Evolutionary conservation across 2,797 vertebrate genomes (phyloP), one percentile per base, ranked within the genome.

Genomic region (Thamnophis elegans): DNA sequence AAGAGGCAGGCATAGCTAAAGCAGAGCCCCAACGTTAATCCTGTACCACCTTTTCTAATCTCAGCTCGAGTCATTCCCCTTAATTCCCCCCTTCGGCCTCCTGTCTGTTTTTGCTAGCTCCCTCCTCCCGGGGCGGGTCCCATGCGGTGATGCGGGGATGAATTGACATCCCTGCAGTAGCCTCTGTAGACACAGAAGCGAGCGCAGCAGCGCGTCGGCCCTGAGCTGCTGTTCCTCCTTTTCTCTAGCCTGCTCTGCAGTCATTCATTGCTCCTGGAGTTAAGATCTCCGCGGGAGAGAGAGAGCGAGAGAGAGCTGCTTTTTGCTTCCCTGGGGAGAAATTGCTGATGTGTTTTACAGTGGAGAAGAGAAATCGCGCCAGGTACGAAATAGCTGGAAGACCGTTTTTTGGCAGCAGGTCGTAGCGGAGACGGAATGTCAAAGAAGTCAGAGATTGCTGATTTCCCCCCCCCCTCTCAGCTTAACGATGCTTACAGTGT

Each of bases 51-150:
- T 5, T 32, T 85, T 7, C 3, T 54, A n/a, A 8, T 6, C 42
- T 1, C 14, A 6, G 55, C 13, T 53, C 8, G 8, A 1, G n/a
- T 16, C 6, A 1, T 42, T 22, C 53, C 91, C 91, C 85, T 90
- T 32, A 11, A 18, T 85, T 16, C 28, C 89, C 89, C 93, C 91
- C 6, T n/a, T 20, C 12, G 2, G 11, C 14, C 8, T 87, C 53
- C 16, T 85, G 82, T 20, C 26, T 54, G 56, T n/a, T 53, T 90
- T 56, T 13, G 42, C 51, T 14, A 13, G 16, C 32, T 42, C 92
- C 91, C 92, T 82, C 94, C 91, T 89, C 59, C 53, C n/a, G n/a
- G 90, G 93, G 93, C 93, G 92, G 93, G 59, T 51, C 28, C 42
- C 42, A 42, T 32, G 78, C 55, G 54, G 59, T 10, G 54, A 58